Conservation (phyloP, 64 coral and sea anemone genomes). For the Pocillopora verrucosa region DNA sequence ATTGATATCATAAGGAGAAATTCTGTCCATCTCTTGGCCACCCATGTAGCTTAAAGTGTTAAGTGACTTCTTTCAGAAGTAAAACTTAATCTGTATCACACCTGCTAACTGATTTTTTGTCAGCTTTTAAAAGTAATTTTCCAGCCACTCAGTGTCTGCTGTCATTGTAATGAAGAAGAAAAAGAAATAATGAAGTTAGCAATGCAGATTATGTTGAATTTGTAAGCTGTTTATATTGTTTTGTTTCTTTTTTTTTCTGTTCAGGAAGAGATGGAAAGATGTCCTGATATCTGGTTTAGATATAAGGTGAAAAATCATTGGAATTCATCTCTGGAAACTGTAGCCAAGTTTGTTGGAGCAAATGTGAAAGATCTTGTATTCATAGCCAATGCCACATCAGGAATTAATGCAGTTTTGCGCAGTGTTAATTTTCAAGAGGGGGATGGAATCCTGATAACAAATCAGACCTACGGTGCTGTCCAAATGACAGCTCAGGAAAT, state of each 20-base stretch:
- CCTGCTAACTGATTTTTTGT: too few relatives aligned
- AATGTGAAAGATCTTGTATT: slow-evolving; percentile 73
- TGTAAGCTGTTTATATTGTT: neutral
- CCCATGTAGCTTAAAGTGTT: too few relatives aligned
- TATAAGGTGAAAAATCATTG: slow-evolving; percentile 60
- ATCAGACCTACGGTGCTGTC: slow-evolving; percentile 84
- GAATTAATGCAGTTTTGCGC: slow-evolving; percentile 61
- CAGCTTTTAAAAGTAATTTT: too few relatives aligned
- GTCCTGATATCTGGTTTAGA: slow-evolving; percentile 71
- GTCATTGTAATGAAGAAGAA: too few relatives aligned
- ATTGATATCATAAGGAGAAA: too few relatives aligned
- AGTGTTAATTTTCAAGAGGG: slow-evolving; percentile 68
- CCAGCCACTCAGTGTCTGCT: too few relatives aligned
- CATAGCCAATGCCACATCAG: slow-evolving; percentile 71
- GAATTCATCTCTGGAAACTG: slow-evolving; percentile 54
- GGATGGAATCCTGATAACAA: slow-evolving; percentile 72
- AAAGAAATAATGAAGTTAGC: too few relatives aligned
- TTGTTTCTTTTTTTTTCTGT: neutral
- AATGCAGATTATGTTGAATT: too few relatives aligned
- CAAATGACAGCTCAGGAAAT: slow-evolving; percentile 73
- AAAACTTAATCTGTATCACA: too few relatives aligned
- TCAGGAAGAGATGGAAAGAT: slow-evolving; percentile 65
- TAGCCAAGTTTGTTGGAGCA: slow-evolving; percentile 73
- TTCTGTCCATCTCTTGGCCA: too few relatives aligned
- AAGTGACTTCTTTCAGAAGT: too few relatives aligned